Evolutionary conservation across 37 sponge, comb jelly and placozoan genomes (phyloP).

Genomic region (Mnemiopsis leidyi): DNA sequence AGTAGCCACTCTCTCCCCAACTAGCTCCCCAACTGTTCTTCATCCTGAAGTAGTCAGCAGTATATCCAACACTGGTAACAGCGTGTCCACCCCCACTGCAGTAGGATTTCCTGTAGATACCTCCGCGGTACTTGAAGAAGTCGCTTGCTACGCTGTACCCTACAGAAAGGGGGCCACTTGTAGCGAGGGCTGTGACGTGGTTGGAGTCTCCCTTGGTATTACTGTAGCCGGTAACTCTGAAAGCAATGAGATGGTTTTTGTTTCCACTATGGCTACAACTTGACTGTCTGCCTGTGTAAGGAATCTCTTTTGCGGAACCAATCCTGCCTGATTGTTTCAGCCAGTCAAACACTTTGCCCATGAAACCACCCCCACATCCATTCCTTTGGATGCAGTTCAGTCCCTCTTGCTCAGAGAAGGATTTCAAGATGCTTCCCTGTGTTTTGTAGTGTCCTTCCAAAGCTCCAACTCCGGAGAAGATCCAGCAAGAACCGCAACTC

Average conservation of each 20-base stretch:
- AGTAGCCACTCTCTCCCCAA: constrained; percentile 24
- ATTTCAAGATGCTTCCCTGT: constrained; percentile 8
- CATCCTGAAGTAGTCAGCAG: constrained; percentile 21
- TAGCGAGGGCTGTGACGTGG: constrained; percentile 8
- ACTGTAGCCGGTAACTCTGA: not conserved
- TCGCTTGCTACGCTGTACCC: not conserved
- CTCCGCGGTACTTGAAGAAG: not conserved
- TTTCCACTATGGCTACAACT: not conserved
- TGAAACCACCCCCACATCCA: not conserved
- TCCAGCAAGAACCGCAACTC: constrained; percentile 25
- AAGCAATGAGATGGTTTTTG: not conserved
- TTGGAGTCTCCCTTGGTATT: not conserved
- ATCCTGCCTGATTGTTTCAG: constrained; percentile 14
- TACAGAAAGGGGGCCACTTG: not conserved
- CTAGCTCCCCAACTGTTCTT: constrained; percentile 20
- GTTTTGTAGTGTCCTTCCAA: constrained; percentile 36
- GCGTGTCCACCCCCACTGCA: not conserved
- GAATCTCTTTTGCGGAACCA: not conserved
- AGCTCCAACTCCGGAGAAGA: constrained; percentile 36
- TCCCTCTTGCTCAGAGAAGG: constrained; percentile 25
- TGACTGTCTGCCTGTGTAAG: not conserved
- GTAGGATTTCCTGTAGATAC: not conserved
- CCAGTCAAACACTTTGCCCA: constrained; percentile 24
- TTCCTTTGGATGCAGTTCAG: constrained; percentile 28
- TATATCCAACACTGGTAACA: constrained; percentile 4